Evolutionary conservation across 2,888 invertebrate genomes (phyloP).

Genomic region (Altica lythri): DNA sequence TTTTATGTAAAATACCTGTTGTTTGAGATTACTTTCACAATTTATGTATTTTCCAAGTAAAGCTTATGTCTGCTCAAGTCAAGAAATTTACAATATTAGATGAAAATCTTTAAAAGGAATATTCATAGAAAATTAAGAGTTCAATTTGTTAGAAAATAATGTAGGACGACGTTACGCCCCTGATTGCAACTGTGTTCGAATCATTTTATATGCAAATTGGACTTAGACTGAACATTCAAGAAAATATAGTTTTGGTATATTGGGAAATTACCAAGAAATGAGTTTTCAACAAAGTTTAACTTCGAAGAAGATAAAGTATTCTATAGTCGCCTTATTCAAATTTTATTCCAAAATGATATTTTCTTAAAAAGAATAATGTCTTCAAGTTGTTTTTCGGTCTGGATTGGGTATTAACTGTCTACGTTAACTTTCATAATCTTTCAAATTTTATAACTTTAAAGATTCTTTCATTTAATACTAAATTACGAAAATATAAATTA

Average conservation of each 20-base stretch:
- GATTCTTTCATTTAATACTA: neutral
- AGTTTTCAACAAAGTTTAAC: conserved; percentile 46
- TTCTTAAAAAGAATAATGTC: conserved; percentile 14
- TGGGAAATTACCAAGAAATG: conserved; percentile 48
- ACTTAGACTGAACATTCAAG: conserved; percentile 44
- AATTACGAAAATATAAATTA: too few species aligned
- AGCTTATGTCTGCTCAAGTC: too few species aligned
- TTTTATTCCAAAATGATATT: conserved; percentile 22
- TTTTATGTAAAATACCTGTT: too few species aligned
- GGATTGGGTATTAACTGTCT: too few species aligned
- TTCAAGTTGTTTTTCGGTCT: too few species aligned
- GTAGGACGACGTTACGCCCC: conserved; percentile 15
- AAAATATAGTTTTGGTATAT: conserved; percentile 48
- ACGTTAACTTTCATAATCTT: neutral
- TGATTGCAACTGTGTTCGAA: conserved; percentile 26
- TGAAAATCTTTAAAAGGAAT: too few species aligned
- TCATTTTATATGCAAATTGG: conserved; percentile 44
- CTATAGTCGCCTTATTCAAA: conserved; percentile 30
- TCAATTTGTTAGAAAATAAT: conserved; percentile 1
- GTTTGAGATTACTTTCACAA: too few species aligned
- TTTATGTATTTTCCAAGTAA: too few species aligned
- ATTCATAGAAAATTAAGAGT: conserved; percentile 13
- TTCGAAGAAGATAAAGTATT: conserved; percentile 27
- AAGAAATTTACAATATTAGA: too few species aligned
- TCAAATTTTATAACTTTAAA: neutral